Conservation (phyloP, 2,113 vertebrate genomes). For the Brachirus orientalis region DNA sequence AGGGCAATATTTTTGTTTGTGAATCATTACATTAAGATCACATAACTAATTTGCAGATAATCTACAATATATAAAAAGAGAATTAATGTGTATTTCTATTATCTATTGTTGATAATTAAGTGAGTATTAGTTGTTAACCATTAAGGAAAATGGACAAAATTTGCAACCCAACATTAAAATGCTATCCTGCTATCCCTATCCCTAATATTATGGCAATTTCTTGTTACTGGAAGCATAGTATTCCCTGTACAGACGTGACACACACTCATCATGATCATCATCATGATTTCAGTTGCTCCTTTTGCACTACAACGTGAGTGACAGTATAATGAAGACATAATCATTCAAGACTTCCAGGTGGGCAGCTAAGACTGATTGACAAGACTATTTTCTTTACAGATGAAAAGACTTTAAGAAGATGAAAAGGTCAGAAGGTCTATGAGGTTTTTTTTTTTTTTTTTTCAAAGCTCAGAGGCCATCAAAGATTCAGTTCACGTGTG, state of each 20-base stretch:
- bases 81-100: too few relatives aligned
- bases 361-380: constrained; percentile 65
- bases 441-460: too few relatives aligned
- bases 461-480: constrained; percentile 20
- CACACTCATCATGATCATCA: neutral
- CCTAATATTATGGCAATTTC: neutral
- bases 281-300: constrained; percentile 31
- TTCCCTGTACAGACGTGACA: neutral
- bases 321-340: constrained; percentile 17
- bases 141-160: too few relatives aligned
- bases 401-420: constrained; percentile 49
- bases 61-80: too few relatives aligned
- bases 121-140: too few relatives aligned
- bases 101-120: too few relatives aligned
- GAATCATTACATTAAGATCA: too few relatives aligned
- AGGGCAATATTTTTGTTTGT: too few relatives aligned
- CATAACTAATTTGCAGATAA: too few relatives aligned
- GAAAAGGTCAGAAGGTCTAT: constrained; percentile 54
- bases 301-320: constrained; percentile 33
- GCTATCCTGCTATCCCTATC: too few relatives aligned
- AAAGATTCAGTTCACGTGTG: constrained; percentile 37
- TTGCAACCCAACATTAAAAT: too few relatives aligned
- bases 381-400: constrained; percentile 51
- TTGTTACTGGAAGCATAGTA: neutral
- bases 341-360: constrained; percentile 51